Conservation (phyloP, 2,888 invertebrate genomes). For the Heliconius hortense region DNA sequence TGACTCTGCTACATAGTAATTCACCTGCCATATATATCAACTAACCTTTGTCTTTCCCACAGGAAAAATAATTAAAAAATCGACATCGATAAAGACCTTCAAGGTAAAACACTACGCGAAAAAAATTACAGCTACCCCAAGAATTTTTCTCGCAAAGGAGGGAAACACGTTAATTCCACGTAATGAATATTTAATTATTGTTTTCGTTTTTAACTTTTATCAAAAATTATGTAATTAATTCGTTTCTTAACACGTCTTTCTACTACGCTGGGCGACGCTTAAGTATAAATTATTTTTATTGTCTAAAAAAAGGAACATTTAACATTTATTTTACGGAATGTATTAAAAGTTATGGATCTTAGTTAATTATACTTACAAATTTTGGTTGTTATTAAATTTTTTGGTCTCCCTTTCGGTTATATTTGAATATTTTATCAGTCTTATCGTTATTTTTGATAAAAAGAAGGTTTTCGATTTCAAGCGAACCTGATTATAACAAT, state of each 20-base stretch:
- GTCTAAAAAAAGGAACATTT: background rate
- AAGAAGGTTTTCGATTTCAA: background rate
- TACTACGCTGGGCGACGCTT: constrained; percentile 52
- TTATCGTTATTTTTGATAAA: background rate
- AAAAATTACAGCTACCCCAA: constrained; percentile 50
- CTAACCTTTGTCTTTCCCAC: background rate
- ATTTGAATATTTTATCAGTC: constrained; percentile 17
- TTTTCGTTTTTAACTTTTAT: constrained; percentile 62
- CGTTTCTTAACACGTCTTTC: constrained; percentile 66
- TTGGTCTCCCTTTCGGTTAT: constrained; percentile 3
- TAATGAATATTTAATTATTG: constrained; percentile 78
- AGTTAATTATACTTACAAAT: constrained; percentile 29
- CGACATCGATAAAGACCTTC: constrained; percentile 26
- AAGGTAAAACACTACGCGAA: constrained; percentile 38
- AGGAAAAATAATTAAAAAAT: background rate
- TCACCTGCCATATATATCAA: no score
- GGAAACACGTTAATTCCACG: constrained; percentile 65
- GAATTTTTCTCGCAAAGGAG: constrained; percentile 53
- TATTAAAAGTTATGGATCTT: constrained; percentile 19
- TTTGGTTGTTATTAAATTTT: constrained; percentile 15
- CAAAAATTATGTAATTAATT: constrained; percentile 66
- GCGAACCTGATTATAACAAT: no score
- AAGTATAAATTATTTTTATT: constrained; percentile 23
- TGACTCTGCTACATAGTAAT: no score
- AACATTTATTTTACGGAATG: constrained; percentile 3